Base-by-base conservation (phyloP, 1,140 invertebrate species). In the Theocolax elegans region DNA sequence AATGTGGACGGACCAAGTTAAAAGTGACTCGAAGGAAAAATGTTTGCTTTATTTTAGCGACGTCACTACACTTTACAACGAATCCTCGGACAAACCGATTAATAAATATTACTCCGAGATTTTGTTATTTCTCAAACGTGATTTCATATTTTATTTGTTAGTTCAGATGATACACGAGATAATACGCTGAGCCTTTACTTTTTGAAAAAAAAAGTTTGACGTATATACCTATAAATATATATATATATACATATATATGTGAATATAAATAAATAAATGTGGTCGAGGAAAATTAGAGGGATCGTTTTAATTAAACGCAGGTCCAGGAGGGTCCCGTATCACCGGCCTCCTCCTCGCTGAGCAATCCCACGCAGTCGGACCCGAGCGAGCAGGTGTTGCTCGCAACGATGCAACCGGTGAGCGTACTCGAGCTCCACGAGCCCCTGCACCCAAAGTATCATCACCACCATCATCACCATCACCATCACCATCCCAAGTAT, bases 331-430 rank as follows among this genome's bases (percentile, higher is more conserved):
- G 77, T 56, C 83, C 84, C 48, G 81, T 84, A 44, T 86, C 85
- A 6, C 84, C 84, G 59, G 84, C 84, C 25, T 86, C 85, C 51
- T 83, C 83, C 35, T 84, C 83, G 62, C 71, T 85, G 79, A 83
- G 80, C 76, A 85, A 83, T 49, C 83, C 77, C 67, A 84, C 84
- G 83, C 84, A 84, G 65, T 82, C 85, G 13, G 85, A 85, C 67
- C 83, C 85, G 13, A 83, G 73, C 73, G 83, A 86, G 67, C 91
- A 92, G 74, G 89, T 91, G 35, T 88, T 93, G 78, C 86, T 93
- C 67, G 91, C 92, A 42, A 93, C 92, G 73, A 93, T 93, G 92
- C 93, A 90, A 59, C 90, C 90, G 48, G 90, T 91, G 21, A 91
- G 89, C 76, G 89, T 90, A 2, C 83, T 91, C 48, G 90, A 91